Evolutionary conservation across 2,888 invertebrate genomes (phyloP).

Genomic region (Trachelus troglodyta): DNA sequence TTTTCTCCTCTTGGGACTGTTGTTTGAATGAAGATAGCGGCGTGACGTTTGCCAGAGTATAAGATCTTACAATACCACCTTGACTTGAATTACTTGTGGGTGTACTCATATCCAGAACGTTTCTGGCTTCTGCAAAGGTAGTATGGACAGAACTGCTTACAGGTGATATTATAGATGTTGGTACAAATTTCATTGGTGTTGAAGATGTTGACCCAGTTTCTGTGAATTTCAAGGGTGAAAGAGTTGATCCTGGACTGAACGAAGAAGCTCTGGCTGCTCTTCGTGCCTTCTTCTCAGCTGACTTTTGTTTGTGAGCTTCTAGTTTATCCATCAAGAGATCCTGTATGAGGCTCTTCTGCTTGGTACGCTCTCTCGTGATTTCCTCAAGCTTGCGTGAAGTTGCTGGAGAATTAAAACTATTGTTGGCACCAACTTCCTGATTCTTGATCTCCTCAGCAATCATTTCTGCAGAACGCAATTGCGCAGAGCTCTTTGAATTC

Average conservation of each 20-base stretch:
- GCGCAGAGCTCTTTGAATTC: conserved; percentile 65
- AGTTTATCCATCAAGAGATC: conserved; percentile 86
- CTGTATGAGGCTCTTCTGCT: conserved; percentile 86
- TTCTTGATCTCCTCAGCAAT: conserved; percentile 67
- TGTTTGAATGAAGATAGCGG: neutral
- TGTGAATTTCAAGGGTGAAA: conserved; percentile 28
- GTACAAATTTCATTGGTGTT: conserved; percentile 40
- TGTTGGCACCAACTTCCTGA: conserved; percentile 55
- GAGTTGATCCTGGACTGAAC: conserved; percentile 53
- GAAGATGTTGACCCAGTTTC: conserved; percentile 12
- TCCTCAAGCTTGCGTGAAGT: conserved; percentile 79
- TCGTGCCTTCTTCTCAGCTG: conserved; percentile 73
- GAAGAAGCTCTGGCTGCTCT: conserved; percentile 70
- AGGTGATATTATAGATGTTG: conserved; percentile 44
- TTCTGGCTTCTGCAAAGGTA: conserved; percentile 51
- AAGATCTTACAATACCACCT: neutral
- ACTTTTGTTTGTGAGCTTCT: conserved; percentile 74
- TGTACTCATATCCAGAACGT: conserved; percentile 30
- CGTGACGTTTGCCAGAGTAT: neutral
- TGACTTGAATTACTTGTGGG: conserved; percentile 20
- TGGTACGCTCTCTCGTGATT: conserved; percentile 81
- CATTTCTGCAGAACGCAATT: conserved; percentile 68
- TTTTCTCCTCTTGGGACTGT: neutral
- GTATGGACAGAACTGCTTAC: conserved; percentile 43
- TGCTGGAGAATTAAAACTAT: conserved; percentile 66